Evolutionary conservation across 1,140 invertebrate species (phyloP).

Genomic region (Maconellicoccus hirsutus): DNA sequence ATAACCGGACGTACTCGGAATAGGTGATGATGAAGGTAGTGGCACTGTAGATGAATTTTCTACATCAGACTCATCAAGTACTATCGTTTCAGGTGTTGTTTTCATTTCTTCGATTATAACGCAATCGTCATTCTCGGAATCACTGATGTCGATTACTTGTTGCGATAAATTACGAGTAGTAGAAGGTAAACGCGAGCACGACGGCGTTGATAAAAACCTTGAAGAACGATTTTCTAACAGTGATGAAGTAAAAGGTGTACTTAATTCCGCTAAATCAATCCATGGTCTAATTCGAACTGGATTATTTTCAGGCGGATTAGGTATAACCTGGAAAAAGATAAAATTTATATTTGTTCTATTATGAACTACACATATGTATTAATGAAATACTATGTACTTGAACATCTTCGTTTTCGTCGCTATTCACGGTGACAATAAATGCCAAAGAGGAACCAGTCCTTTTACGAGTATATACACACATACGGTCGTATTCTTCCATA

Average conservation of each 20-base stretch:
- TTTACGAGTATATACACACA: conserved; percentile 34
- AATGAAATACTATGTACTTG: neutral
- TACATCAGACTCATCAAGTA: neutral
- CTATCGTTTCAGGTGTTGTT: neutral
- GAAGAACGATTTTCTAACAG: neutral
- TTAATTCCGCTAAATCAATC: neutral
- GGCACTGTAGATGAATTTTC: neutral
- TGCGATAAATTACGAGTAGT: neutral
- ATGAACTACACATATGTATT: too few species aligned
- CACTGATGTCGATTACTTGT: neutral
- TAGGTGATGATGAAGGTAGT: neutral
- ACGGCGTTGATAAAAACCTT: neutral
- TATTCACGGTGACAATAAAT: neutral
- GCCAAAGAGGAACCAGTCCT: neutral
- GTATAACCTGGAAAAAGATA: conserved; percentile 8
- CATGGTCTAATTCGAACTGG: neutral
- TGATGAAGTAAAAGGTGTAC: neutral
- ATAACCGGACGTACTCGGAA: neutral
- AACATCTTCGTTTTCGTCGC: conserved; percentile 10
- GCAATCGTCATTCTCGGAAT: conserved; percentile 7
- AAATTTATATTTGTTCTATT: too few species aligned
- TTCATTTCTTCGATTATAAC: neutral
- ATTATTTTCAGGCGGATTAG: neutral
- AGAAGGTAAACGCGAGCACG: neutral
- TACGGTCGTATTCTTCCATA: conserved; percentile 59